phyloP scores from a whole-genome alignment of 2,888 invertebrate genomes.

The Cosmorhoe ocellata region DNA sequence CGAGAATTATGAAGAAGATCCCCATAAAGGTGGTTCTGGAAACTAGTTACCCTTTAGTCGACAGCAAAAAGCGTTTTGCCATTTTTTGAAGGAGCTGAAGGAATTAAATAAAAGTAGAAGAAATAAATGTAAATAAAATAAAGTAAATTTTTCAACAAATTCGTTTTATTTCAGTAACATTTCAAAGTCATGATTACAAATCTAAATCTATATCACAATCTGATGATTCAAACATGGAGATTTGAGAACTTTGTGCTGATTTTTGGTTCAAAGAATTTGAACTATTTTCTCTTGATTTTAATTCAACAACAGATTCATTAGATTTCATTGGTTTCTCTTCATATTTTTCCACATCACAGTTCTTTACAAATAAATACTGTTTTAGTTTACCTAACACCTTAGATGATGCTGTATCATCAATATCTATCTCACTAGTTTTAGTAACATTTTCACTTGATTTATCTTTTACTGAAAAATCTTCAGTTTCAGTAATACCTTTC shows the following conservation, averaged over 20 bases:
- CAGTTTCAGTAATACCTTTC: slow-evolving; percentile 12
- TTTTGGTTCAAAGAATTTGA: slow-evolving; percentile 29
- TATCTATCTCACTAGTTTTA: slow-evolving; percentile 13
- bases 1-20: slow-evolving; percentile 86
- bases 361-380: slow-evolving; percentile 60
- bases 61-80: too few species aligned
- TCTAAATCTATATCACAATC: slow-evolving; percentile 80
- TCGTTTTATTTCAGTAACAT: slow-evolving; percentile 15
- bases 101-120: too few species aligned
- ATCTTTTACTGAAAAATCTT: slow-evolving; percentile 11
- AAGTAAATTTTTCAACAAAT: slow-evolving; percentile 24
- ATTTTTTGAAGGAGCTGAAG: too few species aligned
- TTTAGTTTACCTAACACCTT: slow-evolving; percentile 55
- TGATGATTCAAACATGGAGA: slow-evolving; percentile 76
- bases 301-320: slow-evolving; percentile 34
- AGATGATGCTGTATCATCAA: slow-evolving; percentile 27
- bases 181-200: slow-evolving; percentile 57
- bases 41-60: background rate
- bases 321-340: slow-evolving; percentile 43
- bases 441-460: slow-evolving; percentile 8
- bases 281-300: slow-evolving; percentile 38
- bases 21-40: slow-evolving; percentile 57
- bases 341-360: slow-evolving; percentile 60
- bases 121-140: slow-evolving; percentile 12
- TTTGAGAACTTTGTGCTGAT: slow-evolving; percentile 55